Base-by-base conservation (phyloP, 2,113 vertebrate species). In the Eretmochelys imbricata region DNA sequence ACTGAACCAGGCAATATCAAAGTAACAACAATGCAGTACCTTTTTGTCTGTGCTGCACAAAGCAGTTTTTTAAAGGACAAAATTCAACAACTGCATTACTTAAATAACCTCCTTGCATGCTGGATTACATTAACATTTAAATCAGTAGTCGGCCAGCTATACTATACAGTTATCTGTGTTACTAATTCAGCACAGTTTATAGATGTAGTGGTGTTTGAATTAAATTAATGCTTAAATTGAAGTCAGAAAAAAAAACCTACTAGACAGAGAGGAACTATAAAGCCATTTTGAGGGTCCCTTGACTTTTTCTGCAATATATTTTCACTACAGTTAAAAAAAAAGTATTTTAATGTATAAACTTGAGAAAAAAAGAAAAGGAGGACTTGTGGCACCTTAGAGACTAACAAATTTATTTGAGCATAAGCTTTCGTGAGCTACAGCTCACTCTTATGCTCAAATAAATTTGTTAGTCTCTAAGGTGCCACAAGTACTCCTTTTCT, bases 51-150 rank as follows among this genome's bases (percentile, higher is more conserved):
- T 46, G 87, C 54, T 84, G 22, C 2, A 84, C 22, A 87, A 54
- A 92, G 5, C 10, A 27, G 2, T 53, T 80, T 85, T 84, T 93
- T 85, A 27, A 20, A 91, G 72, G 53, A 88, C 46, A 90, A 80
- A 2, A 4, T n/a, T 87, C 13, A 91, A 48, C 53, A 89, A 75
- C 69, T 46, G 13, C 3, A 20, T 12, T 80, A 90, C 76, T 78
- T 69, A 89, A 84, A 85, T 76, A 87, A 96, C 54, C 92, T 69
- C 65, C 5, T 4, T 35, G 42, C 59, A 92, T 51, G 80, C 48
- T 69, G 3, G 6, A 85, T 96, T 25, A 53, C 92, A 82, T 57
- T 72, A 83, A 88, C 51, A 92, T 92, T 93, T 94, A 78, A 83
- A 9, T 78, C 86, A 93, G 24, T 42, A 27, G 51, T 93, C 84